These are phyloP conservation scores for Pluvianellus socialis DNA, from an alignment of 2,113 vertebrate species.

Conservation along the genomic window DNA sequence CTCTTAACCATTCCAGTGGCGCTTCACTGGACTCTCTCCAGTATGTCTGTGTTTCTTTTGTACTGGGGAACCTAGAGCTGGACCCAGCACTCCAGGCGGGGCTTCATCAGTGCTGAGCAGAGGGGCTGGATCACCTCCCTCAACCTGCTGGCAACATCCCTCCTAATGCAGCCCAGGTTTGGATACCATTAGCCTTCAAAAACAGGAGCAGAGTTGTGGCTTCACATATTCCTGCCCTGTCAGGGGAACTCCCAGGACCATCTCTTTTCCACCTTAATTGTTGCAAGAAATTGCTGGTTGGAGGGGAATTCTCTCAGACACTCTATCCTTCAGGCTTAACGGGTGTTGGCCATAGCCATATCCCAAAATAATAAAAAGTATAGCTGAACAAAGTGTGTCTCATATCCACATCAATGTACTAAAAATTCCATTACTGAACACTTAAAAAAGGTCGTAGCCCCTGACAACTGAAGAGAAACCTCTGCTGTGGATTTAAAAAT, in stretches of 20 bases:
- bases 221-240: background rate
- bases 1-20: background rate
- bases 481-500: background rate
- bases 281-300: background rate
- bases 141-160: background rate
- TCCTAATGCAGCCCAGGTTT: background rate
- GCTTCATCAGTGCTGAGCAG: background rate
- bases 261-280: background rate
- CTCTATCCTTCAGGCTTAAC: background rate
- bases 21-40: background rate
- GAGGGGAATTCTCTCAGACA: background rate
- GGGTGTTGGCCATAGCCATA: background rate
- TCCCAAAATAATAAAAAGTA: background rate
- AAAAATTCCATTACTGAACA: background rate
- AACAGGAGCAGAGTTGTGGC: background rate
- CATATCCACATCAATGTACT: background rate
- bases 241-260: background rate
- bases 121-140: background rate
- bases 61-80: background rate
- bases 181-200: background rate
- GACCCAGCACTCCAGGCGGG: background rate
- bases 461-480: background rate
- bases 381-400: background rate
- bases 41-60: background rate
- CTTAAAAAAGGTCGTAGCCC: background rate